A percentile compares a stretch with the other conserved stretches of the same genome.
Conservation (phyloP, 2,113 vertebrate species). For the Fregata magnificens region DNA sequence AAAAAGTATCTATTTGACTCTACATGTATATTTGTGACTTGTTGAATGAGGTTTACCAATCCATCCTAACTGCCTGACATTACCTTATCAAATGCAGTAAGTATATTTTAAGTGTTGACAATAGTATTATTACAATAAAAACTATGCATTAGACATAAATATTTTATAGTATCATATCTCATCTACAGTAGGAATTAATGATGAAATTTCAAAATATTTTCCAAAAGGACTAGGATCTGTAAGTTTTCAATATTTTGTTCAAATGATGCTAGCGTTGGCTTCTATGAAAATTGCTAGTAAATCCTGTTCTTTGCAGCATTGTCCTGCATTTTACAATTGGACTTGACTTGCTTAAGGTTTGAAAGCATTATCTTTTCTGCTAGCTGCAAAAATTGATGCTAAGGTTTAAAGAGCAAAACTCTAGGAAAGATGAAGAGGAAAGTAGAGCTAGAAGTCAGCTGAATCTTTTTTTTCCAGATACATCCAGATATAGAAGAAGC, state of each 20-base stretch:
- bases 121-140: neutral
- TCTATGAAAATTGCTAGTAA: neutral
- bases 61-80: neutral
- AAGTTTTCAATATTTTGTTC: neutral
- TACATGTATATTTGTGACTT: rapidly evolving
- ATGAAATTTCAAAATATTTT: neutral
- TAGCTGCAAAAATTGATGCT: neutral
- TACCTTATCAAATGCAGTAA: neutral
- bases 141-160: neutral
- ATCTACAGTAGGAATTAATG: neutral
- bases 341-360: neutral
- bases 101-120: neutral
- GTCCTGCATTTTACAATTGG: neutral
- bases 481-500: neutral
- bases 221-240: neutral
- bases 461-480: neutral
- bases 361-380: neutral
- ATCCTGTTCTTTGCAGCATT: neutral
- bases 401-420: neutral
- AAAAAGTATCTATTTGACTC: neutral
- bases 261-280: neutral
- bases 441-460: neutral
- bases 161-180: neutral
- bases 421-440: neutral
- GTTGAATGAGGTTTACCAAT: neutral